These are phyloP conservation scores for Microctenopoma steveboyesi DNA, from an alignment of 2,797 vertebrate genomes.

Conservation along the genomic window DNA sequence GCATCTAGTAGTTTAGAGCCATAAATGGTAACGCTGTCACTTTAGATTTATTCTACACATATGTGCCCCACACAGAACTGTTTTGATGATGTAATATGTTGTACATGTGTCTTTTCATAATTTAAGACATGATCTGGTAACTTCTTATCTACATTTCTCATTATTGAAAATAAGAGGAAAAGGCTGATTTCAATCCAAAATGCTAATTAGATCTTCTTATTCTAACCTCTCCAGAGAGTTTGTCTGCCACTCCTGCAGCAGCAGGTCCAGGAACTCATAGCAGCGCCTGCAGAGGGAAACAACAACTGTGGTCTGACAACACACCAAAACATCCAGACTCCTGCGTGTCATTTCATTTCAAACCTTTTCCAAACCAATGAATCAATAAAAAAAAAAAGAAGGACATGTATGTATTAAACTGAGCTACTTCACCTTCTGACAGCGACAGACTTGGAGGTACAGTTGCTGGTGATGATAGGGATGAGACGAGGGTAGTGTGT, in stretches of 20 bases:
- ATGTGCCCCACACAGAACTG: not conserved
- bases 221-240: slow-evolving; percentile 91
- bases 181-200: too few species aligned
- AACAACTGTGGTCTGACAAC: too few species aligned
- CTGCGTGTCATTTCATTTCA: not conserved
- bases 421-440: slow-evolving; percentile 89
- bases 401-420: not conserved
- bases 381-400: not conserved
- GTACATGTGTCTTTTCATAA: not conserved
- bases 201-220: not conserved
- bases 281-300: slow-evolving; percentile 81
- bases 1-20: not conserved
- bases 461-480: slow-evolving; percentile 95
- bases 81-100: not conserved
- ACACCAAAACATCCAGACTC: not conserved
- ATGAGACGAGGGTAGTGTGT: slow-evolving; percentile 93
- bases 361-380: not conserved
- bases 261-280: slow-evolving; percentile 93
- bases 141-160: too few species aligned
- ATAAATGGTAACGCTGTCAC: not conserved
- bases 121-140: not conserved
- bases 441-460: slow-evolving; percentile 92
- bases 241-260: slow-evolving; percentile 94
- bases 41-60: not conserved
- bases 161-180: too few species aligned